Percentiles rank a stretch among this genome's conserved stretches.
Conservation (phyloP, 2,888 invertebrate genomes). For the Cheilosia grossa region DNA sequence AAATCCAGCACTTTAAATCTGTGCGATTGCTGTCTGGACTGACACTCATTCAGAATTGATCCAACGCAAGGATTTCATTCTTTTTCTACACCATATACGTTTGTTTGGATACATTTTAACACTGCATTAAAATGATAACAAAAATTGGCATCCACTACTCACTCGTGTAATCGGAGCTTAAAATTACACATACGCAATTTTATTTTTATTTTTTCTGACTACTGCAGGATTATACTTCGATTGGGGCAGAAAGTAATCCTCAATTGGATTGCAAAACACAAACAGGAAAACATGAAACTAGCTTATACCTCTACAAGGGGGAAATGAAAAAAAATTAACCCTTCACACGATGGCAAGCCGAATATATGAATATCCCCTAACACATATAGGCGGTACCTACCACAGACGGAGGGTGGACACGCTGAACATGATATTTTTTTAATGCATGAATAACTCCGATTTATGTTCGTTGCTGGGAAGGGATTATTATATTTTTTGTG, state of each 20-base stretch:
- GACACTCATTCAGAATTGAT: slow-evolving; percentile 7
- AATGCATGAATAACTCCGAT: slow-evolving; percentile 60
- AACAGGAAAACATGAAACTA: slow-evolving; percentile 22
- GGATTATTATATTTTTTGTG: slow-evolving; percentile 45
- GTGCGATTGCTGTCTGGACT: too few species aligned
- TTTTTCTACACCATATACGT: not conserved
- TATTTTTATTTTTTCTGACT: slow-evolving; percentile 14
- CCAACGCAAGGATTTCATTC: slow-evolving; percentile 8
- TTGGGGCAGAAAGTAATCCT: slow-evolving; percentile 53
- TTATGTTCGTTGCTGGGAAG: slow-evolving; percentile 48
- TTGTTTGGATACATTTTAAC: slow-evolving; percentile 51
- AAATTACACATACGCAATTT: slow-evolving; percentile 29
- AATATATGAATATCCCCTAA: slow-evolving; percentile 27
- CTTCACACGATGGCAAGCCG: slow-evolving; percentile 23
- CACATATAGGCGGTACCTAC: slow-evolving; percentile 6
- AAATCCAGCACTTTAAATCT: slow-evolving; percentile 23
- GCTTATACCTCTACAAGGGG: too few species aligned
- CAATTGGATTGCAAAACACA: slow-evolving; percentile 41
- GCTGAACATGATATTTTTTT: slow-evolving; percentile 50
- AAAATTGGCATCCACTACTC: slow-evolving; percentile 61
- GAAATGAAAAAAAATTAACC: slow-evolving; percentile 23
- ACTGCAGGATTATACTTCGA: slow-evolving; percentile 48
- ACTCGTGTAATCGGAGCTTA: slow-evolving; percentile 64
- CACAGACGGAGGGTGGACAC: slow-evolving; percentile 12
- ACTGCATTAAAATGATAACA: slow-evolving; percentile 67